Evolutionary conservation across 2,797 vertebrate species (phyloP).

Genomic region (Podargus strigoides): DNA sequence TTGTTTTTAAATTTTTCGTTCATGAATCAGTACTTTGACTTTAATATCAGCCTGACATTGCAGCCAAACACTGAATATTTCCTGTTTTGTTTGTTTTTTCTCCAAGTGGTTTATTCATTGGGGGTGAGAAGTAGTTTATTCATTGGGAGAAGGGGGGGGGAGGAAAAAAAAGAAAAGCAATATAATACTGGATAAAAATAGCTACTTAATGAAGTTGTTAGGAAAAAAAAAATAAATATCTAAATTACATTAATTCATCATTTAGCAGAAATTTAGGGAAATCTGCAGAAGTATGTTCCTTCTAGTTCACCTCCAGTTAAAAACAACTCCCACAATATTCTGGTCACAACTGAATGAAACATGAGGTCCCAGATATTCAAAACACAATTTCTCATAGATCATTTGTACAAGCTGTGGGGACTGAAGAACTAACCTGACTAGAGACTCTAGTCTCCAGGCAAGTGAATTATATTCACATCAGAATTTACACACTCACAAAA

Average conservation of each 20-base stretch:
- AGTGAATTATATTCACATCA: background rate
- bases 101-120: background rate
- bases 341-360: background rate
- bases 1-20: background rate
- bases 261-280: background rate
- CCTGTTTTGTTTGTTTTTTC: background rate
- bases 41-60: background rate
- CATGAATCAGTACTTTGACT: background rate
- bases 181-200: background rate
- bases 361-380: background rate
- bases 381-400: background rate
- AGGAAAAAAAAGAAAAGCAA: too few species aligned
- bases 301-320: background rate
- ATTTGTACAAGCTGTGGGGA: background rate
- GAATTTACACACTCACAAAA: background rate
- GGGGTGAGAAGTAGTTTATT: background rate
- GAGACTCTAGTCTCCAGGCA: background rate
- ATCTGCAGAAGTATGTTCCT: background rate
- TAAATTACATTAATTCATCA: background rate
- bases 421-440: background rate
- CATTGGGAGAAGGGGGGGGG: too few species aligned
- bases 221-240: background rate
- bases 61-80: background rate
- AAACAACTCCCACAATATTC: background rate
- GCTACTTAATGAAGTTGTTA: background rate